Base-by-base conservation (phyloP, 2,113 vertebrate species). In the Pelvicachromis taeniatus region DNA sequence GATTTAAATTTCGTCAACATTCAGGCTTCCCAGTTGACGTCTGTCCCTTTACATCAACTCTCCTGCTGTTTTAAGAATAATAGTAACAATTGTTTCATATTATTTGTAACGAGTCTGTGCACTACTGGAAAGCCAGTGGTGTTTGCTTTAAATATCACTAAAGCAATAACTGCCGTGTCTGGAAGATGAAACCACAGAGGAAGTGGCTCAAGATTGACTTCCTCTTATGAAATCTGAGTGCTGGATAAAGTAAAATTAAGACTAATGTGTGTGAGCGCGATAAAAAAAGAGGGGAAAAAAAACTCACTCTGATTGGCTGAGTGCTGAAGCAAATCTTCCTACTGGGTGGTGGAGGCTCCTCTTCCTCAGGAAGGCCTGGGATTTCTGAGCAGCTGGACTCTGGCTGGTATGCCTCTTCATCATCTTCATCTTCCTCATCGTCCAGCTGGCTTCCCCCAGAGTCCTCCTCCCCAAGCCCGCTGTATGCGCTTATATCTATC, bases 401-500 rank as follows among this genome's bases (percentile, higher is more conserved):
- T 0, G 95, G 96, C 70, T 96, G 95, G 78, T 96, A 97, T 0
- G 94, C 94, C 77, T 98, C 98, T 0, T 99, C 98, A 4, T 97
- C 95, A 1, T 96, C 81, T 19, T 87, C 84, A 3, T 86, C 95
- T 16, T 99, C 98, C 19, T 99, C 98, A 38, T 99, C 98, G 19
- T 99, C 98, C 91, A 99, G 96, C 93, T 98, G 98, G 79, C 98
- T 99, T 40, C 98, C 98, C 86, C 97, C 98, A 2, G 98, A 99
- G 94, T 99, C 98, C 91, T 95, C 94, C 87, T 99, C 98, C 88
- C 98, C 98, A 1, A 98, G 95, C 88, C 98, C 98, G 0, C 98
- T 99, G 95, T 99, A 99, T 16, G 98, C 98, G 88, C 98, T 99
- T 95, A 99, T 97, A 91, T 99, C 98, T 95, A 99, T 97, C 91